Percentiles rank a stretch among this genome's conserved stretches.
These are phyloP conservation scores for Tipula helvola DNA, from an alignment of 2,888 invertebrate genomes.

Conservation along the genomic window DNA sequence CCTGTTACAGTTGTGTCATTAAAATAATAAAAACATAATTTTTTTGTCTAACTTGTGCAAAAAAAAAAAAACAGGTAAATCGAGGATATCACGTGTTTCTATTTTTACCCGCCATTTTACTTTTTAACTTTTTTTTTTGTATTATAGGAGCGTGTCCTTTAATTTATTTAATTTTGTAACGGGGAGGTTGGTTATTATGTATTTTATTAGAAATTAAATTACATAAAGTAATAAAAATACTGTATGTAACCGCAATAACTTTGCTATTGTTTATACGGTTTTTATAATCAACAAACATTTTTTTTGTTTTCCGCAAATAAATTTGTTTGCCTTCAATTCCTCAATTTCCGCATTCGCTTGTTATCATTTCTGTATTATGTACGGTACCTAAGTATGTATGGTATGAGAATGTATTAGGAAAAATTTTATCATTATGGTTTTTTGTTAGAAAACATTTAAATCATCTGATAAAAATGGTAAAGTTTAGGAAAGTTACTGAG, in stretches of 20 bases:
- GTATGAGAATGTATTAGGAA: not conserved
- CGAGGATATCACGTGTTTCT: not conserved
- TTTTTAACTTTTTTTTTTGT: not conserved
- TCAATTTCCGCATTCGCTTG: not conserved
- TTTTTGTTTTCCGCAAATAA: not conserved
- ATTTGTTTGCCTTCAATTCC: not conserved
- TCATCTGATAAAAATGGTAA: too few species aligned
- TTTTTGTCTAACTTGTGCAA: not conserved
- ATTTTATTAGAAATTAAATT: too few species aligned
- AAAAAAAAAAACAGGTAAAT: not conserved
- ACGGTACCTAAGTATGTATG: too few species aligned
- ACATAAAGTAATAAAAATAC: too few species aligned
- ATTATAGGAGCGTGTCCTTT: not conserved
- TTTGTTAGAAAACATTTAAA: too few species aligned
- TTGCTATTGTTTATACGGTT: not conserved
- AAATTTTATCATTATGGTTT: not conserved
- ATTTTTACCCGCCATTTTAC: not conserved
- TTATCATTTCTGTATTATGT: not conserved
- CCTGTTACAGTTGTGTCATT: not conserved
- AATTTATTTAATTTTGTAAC: not conserved
- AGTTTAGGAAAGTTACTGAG: too few species aligned
- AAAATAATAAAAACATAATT: not conserved
- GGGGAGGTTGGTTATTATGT: too few species aligned
- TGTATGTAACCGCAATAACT: not conserved
- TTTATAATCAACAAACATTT: not conserved